Evolutionary conservation across 2,797 vertebrate species (phyloP), one percentile per base, ranked within the genome.

Genomic region (Macropodus opercularis): DNA sequence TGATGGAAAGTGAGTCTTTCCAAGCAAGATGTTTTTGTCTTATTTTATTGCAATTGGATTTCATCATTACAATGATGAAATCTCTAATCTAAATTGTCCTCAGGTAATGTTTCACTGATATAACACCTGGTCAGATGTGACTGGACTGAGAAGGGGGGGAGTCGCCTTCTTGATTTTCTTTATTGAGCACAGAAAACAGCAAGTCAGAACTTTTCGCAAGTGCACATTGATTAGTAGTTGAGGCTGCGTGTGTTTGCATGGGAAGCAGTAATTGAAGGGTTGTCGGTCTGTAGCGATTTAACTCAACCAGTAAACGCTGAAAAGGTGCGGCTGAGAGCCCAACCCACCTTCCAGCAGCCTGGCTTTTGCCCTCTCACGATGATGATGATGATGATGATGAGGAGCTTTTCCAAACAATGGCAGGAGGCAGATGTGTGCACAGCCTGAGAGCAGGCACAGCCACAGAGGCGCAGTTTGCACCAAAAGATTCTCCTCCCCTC

Each of bases 21-120:
- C 55, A 72, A 38, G 41, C 47, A 22, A 14, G 32, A 56, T 67
- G 75, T 49, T 76, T 73, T 47, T 47, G 59, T 67, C 71, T 74
- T 60, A 63, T 74, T 78, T 82, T 76, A 79, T 87, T 85, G 78
- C 83, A 68, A 54, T 75, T 71, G 63, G 72, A 78, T 85, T 85
- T 83, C 80, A 73, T 87, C 81, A 83, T 35, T 29, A 0, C 1
- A 0, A 26, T 79, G 79, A 85, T 75, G 84, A 78, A 84, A 81
- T 70, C 69, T 67, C 62, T n/a, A n/a, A 65, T 67, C 41, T 62
- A 74, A 73, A 67, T 78, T 69, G 70, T 83, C 79, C 63, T 76
- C 46, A 21, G 17, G 74, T 81, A 60, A 75, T 65, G 52, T 68
- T 75, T 69, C 65, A 38, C 39, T 60, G 50, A 77, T 74, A 18